Conservation (phyloP, 2,888 invertebrate species). For the Cybosia mesomella region DNA sequence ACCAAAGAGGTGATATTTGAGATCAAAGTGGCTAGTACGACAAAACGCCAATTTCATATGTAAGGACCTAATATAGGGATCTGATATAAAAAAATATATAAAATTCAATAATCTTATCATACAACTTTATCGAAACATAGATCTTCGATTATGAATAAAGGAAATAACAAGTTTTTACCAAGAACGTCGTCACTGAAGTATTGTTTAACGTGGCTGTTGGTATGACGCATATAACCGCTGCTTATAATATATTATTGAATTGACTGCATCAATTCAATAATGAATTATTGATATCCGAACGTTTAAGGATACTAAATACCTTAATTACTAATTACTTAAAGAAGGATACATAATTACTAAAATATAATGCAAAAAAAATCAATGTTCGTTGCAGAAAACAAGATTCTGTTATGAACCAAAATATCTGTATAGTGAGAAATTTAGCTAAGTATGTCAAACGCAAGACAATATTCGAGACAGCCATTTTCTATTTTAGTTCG, state of each 20-base stretch:
- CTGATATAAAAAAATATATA: neutral
- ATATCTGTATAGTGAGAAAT: neutral
- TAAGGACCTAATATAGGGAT: neutral
- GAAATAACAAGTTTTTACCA: neutral
- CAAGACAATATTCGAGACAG: neutral
- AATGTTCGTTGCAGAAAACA: too few relatives aligned
- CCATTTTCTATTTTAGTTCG: slow-evolving; percentile 18
- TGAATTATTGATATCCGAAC: neutral
- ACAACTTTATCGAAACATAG: slow-evolving; percentile 14
- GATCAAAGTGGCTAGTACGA: too few relatives aligned
- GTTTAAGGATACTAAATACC: neutral
- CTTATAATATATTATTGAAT: too few relatives aligned
- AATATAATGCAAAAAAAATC: too few relatives aligned
- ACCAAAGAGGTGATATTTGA: too few relatives aligned
- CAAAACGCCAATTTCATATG: too few relatives aligned
- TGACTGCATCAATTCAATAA: neutral
- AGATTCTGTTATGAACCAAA: neutral
- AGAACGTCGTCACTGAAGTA: neutral
- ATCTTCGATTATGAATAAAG: slow-evolving; percentile 20
- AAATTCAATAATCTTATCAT: slow-evolving; percentile 16
- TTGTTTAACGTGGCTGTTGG: neutral
- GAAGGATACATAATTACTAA: too few relatives aligned
- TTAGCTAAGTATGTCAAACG: slow-evolving; percentile 7
- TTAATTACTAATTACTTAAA: too few relatives aligned
- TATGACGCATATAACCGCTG: neutral